phyloP scores from a whole-genome alignment of 2,888 invertebrate species.

The Cantharis flavilabris region DNA sequence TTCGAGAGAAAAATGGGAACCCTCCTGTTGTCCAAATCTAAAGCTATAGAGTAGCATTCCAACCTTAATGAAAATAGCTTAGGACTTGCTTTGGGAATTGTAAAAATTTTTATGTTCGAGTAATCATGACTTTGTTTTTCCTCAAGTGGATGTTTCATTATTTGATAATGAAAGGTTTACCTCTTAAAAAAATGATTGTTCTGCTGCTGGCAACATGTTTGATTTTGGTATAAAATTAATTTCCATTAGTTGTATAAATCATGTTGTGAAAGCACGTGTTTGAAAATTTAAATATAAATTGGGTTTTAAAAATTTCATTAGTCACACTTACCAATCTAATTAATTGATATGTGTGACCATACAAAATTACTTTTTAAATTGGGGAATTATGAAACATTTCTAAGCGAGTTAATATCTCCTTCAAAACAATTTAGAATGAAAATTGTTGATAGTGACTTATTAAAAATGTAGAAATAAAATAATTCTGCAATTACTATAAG shows the following conservation, averaged over 20 bases:
- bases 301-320: not conserved
- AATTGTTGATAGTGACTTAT: not conserved
- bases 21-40: no score
- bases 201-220: not conserved
- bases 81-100: no score
- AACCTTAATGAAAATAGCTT: no score
- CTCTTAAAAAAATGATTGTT: not conserved
- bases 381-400: not conserved
- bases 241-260: not conserved
- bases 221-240: not conserved
- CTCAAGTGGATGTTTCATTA: no score
- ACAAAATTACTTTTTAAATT: not conserved
- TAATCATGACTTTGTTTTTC: no score
- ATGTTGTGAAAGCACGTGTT: not conserved
- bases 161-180: no score
- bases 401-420: not conserved
- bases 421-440: not conserved
- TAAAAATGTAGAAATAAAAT: constrained; percentile 2
- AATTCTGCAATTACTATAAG: constrained; percentile 9
- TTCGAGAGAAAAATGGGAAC: no score
- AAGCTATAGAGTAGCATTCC: no score
- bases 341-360: not conserved
- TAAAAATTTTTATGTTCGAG: no score
- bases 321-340: not conserved
- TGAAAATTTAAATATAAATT: not conserved